Base-by-base conservation (phyloP, 2,888 invertebrate species). In the Himalopsyche anomala region DNA sequence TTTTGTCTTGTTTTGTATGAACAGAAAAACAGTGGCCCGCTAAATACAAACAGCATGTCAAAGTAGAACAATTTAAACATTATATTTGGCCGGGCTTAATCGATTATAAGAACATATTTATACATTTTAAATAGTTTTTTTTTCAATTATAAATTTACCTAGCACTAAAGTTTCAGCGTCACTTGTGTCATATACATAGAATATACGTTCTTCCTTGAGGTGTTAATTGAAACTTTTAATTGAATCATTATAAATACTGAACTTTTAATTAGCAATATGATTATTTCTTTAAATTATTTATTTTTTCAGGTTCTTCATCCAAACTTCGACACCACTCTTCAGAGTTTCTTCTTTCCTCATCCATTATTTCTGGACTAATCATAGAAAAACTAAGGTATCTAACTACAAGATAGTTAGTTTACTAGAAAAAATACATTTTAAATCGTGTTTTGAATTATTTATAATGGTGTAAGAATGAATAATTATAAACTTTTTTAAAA, bases 351-450 rank as follows among this genome's bases (percentile, higher is more conserved):
- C 74, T 87, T 42, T 45, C 40, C 42, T 80, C n/a, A 84, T 69
- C 51, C 45, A 74, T 85, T 19, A 45, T 87, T 40, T 80, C 83
- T 38, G 84, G 86, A 55, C 56, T 86, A 19, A 83, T 87, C 81
- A 69, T 87, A 87, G 87, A 84, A 80, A 86, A 86, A 74, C 45
- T 85, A 86, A 87, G 83, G 36, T 45, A 83, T 45, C 56, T 81
- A n/a, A 85, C 69, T 79, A 81, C 80, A 81, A 87, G 87, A 87
- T 87, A 87, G 87, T 87, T 83, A 83, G 86, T 56, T 87, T 86
- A 82, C 11, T 38, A 62, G 81, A 62, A n/a, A 38, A 80, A 40
- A 80, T 80, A 40, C 17, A 19, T 62, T 62, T 28, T 12, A 5
- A 36, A 74, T 12, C 15, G 74, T 74, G 36, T 74, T 38, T 74